phyloP scores from a whole-genome alignment of 2,888 invertebrate genomes.

The Achlya flavicornis region DNA sequence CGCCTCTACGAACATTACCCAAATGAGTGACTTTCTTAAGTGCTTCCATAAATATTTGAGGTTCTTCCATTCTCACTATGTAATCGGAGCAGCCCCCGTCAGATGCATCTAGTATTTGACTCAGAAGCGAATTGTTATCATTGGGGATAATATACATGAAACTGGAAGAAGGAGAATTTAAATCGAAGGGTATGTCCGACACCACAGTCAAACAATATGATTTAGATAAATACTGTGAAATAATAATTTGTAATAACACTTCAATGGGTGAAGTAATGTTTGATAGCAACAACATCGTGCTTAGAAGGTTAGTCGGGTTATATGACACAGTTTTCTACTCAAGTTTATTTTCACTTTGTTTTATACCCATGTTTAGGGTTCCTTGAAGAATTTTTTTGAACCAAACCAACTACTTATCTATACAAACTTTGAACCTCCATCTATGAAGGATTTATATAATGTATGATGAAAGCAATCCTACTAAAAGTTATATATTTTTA shows the following conservation, averaged over 20 bases:
- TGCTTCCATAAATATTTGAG: slow-evolving; percentile 61
- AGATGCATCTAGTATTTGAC: slow-evolving; percentile 56
- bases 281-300: slow-evolving; percentile 9
- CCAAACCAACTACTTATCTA: neutral
- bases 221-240: slow-evolving; percentile 54
- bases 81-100: slow-evolving; percentile 80
- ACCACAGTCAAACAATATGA: slow-evolving; percentile 67
- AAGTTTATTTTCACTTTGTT: slow-evolving; percentile 7
- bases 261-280: slow-evolving; percentile 47
- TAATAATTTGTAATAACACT: slow-evolving; percentile 58
- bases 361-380: slow-evolving; percentile 1
- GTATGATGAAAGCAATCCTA: no score
- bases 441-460: no score
- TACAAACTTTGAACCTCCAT: no score
- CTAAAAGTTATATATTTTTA: no score
- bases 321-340: neutral
- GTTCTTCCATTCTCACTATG: slow-evolving; percentile 62
- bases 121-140: slow-evolving; percentile 39
- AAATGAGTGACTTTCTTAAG: slow-evolving; percentile 66
- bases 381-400: neutral
- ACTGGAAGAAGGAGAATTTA: slow-evolving; percentile 38
- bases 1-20: slow-evolving; percentile 69
- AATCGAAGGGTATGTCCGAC: slow-evolving; percentile 49
- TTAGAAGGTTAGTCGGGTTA: neutral
- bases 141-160: slow-evolving; percentile 50